A percentile compares a stretch with the other conserved stretches of the same genome.
phyloP scores from a whole-genome alignment of 2,113 vertebrate species.

The Sterna hirundo region DNA sequence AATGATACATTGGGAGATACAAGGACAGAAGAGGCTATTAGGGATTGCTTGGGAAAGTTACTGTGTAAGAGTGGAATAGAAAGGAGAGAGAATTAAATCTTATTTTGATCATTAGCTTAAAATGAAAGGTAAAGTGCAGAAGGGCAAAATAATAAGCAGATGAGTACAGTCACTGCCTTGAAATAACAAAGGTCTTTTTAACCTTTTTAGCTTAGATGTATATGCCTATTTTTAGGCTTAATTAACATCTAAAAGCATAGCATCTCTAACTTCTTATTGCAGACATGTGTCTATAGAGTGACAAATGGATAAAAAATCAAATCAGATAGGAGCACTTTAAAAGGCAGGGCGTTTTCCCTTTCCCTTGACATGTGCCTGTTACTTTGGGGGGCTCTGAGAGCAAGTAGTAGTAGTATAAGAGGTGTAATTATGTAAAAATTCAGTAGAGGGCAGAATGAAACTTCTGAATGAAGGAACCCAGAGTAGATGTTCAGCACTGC shows the following conservation, averaged over 20 bases:
- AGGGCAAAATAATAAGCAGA: background rate
- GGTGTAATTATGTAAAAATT: background rate
- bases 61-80: background rate
- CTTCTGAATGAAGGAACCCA: background rate
- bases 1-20: background rate
- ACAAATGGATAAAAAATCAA: background rate
- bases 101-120: background rate
- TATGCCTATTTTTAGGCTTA: background rate
- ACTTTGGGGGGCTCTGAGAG: background rate
- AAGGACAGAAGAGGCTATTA: background rate
- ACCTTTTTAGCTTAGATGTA: background rate
- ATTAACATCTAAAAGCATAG: background rate
- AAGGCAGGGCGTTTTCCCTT: fast-evolving
- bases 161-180: background rate
- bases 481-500: background rate
- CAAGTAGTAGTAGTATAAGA: background rate
- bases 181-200: background rate
- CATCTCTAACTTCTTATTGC: background rate
- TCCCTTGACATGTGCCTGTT: background rate
- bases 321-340: background rate
- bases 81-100: background rate
- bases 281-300: background rate
- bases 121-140: background rate
- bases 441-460: constrained; percentile 62
- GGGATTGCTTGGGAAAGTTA: background rate